phyloP scores from a whole-genome alignment of 2,797 vertebrate genomes.

The Hyperoplus immaculatus region DNA sequence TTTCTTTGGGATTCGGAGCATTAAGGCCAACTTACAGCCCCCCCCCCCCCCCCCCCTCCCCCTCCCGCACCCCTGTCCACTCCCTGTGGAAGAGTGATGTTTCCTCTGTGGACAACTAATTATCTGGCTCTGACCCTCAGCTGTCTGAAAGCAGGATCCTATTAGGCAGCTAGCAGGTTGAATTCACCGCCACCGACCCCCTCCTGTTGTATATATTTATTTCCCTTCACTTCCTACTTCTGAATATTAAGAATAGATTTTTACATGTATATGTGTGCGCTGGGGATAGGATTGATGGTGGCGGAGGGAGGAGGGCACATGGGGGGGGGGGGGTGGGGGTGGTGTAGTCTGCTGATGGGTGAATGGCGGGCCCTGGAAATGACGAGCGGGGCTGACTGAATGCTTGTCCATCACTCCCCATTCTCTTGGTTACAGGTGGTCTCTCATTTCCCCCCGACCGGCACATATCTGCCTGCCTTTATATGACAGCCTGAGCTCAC shows the following conservation, averaged over 20 bases:
- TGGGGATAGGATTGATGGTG: slow-evolving; percentile 78
- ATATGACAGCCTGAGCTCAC: slow-evolving; percentile 96
- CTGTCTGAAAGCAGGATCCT: slow-evolving; percentile 97
- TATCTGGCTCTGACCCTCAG: slow-evolving; percentile 95
- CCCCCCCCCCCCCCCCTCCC: slow-evolving; percentile 56
- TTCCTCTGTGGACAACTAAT: slow-evolving; percentile 92
- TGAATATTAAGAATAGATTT: slow-evolving; percentile 99
- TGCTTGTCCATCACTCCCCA: slow-evolving; percentile 99
- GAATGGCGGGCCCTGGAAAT: slow-evolving; percentile 90
- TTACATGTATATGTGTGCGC: slow-evolving; percentile 94
- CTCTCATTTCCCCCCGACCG: slow-evolving; percentile 94
- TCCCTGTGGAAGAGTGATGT: slow-evolving; percentile 80
- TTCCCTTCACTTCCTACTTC: slow-evolving; percentile 91
- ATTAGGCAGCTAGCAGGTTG: slow-evolving; percentile 96
- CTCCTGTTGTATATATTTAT: slow-evolving; percentile 84
- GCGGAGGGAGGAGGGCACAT: slow-evolving; percentile 58
- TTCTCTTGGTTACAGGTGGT: slow-evolving; percentile 99
- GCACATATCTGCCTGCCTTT: slow-evolving; percentile 95
- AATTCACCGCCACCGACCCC: slow-evolving; percentile 91
- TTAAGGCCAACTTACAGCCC: slow-evolving; percentile 68
- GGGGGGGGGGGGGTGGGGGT: slow-evolving; percentile 81
- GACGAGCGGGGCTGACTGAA: slow-evolving; percentile 91
- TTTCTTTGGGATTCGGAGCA: slow-evolving; percentile 68
- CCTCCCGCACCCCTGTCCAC: slow-evolving; percentile 64
- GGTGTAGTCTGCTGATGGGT: slow-evolving; percentile 82